Conservation (phyloP, 2,797 vertebrate species). For the Gallinago stenura region DNA sequence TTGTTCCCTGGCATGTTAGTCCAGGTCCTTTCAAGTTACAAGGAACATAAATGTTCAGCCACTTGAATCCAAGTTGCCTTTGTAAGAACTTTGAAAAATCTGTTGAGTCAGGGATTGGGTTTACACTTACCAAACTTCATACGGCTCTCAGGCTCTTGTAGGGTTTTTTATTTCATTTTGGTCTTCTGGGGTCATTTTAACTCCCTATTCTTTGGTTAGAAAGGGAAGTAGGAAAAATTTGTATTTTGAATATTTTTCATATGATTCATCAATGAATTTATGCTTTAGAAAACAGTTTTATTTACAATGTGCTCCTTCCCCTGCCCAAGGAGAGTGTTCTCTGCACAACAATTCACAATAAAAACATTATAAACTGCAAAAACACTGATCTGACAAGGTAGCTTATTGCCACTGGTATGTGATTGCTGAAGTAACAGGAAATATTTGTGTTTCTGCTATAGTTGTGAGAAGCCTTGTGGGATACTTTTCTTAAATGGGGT, state of each 20-base stretch:
- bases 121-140: not conserved
- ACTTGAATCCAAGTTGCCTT: not conserved
- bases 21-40: not conserved
- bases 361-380: not conserved
- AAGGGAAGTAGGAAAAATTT: not conserved
- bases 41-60: not conserved
- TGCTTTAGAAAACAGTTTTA: not conserved
- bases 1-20: not conserved
- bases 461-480: not conserved
- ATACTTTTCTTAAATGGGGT: not conserved
- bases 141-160: not conserved
- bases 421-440: constrained; percentile 19
- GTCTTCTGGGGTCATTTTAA: not conserved
- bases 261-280: not conserved
- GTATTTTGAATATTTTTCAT: not conserved
- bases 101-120: not conserved
- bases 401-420: not conserved
- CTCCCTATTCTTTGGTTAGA: not conserved
- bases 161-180: not conserved
- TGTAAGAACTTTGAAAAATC: not conserved
- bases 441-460: constrained; percentile 8
- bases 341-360: not conserved
- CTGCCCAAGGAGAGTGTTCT: not conserved
- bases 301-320: not conserved
- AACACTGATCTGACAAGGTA: not conserved